Evolutionary conservation across 2,113 vertebrate genomes (phyloP), one percentile per base, ranked within the genome.

Genomic region (Danionella cerebrum): DNA sequence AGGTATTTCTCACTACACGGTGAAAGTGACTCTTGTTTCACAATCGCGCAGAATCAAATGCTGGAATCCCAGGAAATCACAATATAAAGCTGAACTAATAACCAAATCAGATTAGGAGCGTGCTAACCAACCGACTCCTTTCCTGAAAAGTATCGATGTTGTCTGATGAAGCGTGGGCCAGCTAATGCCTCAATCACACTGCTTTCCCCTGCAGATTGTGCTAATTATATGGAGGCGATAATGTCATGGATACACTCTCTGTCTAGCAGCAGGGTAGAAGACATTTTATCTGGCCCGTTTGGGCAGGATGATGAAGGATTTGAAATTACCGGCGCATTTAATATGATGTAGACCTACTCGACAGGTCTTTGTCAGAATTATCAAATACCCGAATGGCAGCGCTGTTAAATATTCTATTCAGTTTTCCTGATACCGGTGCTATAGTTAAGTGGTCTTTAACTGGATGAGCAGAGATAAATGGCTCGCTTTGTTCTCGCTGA

Each of bases 61-160:
- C 21, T 33, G 48, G 42, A 63, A 48, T 22, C 29, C 7, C 5
- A 14, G 13, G 41, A 31, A 69, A 51, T 51, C 21, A 52, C 4
- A 3, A 13, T 38, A 19, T 38, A 11, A 2, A 13, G 18, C 9
- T 31, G 35, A 44, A 84, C 84, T 82, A 86, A 83, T 79, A 77
- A 79, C 82, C 84, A 81, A 86, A 87, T 87, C 85, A 84, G 84
- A 85, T 85, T 83, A 82, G 82, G 82, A 85, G 80, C 83, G 82
- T 85, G 81, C 83, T 53, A 86, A 86, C 78, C 78, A 79, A 79
- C 78, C 53, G 77, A 76, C 67, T 48, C 75, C 74, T 79, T 78
- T 76, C 16, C 74, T 80, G 80, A 86, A 85, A 84, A 83, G 79
- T 71, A 81, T 80, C 79, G 73, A 77, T 84, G 82, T 80, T 81